phyloP scores from a whole-genome alignment of 2,888 invertebrate species.

The Scotopteryx bipunctaria region DNA sequence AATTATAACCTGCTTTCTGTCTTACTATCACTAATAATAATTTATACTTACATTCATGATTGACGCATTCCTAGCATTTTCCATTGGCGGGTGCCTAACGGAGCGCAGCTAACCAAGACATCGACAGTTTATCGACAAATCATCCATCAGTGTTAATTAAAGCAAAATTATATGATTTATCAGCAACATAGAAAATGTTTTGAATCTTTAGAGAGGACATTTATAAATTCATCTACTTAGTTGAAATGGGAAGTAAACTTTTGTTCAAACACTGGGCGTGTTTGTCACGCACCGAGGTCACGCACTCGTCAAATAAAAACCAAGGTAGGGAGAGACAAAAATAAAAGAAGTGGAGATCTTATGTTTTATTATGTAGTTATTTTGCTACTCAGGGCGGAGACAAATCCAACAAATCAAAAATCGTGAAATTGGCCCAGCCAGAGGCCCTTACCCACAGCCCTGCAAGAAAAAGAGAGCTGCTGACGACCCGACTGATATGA shows the following conservation, averaged over 20 bases:
- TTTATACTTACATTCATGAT: slow-evolving; percentile 26
- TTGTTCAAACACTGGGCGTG: slow-evolving; percentile 1
- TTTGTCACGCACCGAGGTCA: slow-evolving; percentile 19
- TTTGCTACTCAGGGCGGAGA: too few relatives aligned
- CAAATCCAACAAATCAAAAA: too few relatives aligned
- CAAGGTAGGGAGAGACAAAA: slow-evolving; percentile 1
- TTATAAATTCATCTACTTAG: neutral
- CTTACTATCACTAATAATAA: slow-evolving; percentile 16
- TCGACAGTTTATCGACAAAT: slow-evolving; percentile 29
- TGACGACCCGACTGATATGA: too few relatives aligned
- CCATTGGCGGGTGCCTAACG: slow-evolving; percentile 31
- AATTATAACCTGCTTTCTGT: slow-evolving; percentile 18
- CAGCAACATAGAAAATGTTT: neutral
- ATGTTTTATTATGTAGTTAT: too few relatives aligned
- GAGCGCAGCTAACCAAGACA: slow-evolving; percentile 23
- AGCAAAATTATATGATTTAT: slow-evolving; percentile 17
- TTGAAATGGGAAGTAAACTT: slow-evolving; percentile 4
- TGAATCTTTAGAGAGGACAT: neutral
- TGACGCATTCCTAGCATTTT: slow-evolving; percentile 33
- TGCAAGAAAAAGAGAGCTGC: too few relatives aligned
- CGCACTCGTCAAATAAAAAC: slow-evolving; percentile 8
- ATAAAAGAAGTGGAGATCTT: neutral
- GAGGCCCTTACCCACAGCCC: too few relatives aligned
- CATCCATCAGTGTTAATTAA: slow-evolving; percentile 28
- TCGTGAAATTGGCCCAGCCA: too few relatives aligned